These are phyloP conservation scores for Acleris sparsana DNA, from an alignment of 2,888 invertebrate species.

Conservation along the genomic window DNA sequence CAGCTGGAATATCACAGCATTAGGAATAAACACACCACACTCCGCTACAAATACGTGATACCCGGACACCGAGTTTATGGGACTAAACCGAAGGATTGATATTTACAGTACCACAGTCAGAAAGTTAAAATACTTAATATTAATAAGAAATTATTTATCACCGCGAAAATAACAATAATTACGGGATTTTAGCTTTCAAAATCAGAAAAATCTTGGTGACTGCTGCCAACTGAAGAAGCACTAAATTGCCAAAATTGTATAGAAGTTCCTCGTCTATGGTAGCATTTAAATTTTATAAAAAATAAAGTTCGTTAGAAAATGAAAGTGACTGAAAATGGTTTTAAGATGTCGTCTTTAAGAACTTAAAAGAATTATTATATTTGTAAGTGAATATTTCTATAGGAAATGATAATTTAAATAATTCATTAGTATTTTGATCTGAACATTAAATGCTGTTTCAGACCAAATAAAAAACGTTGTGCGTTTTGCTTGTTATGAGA, in stretches of 20 bases:
- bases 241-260: slow-evolving; percentile 71
- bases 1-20: slow-evolving; percentile 70
- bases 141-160: slow-evolving; percentile 37
- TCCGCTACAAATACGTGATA: slow-evolving; percentile 66
- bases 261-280: slow-evolving; percentile 65
- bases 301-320: slow-evolving; percentile 33
- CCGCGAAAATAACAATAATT: slow-evolving; percentile 38
- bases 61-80: slow-evolving; percentile 50
- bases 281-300: slow-evolving; percentile 63
- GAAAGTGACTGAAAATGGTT: not conserved
- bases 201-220: slow-evolving; percentile 68
- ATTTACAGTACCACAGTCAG: slow-evolving; percentile 41
- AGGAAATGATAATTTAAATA: too few relatives aligned
- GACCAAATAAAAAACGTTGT: too few relatives aligned
- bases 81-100: slow-evolving; percentile 40
- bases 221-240: slow-evolving; percentile 75
- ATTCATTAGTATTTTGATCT: too few relatives aligned
- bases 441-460: too few relatives aligned
- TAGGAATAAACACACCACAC: slow-evolving; percentile 72
- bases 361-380: not conserved
- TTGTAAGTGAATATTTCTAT: not conserved
- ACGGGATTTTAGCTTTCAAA: slow-evolving; percentile 61
- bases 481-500: too few relatives aligned
- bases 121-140: slow-evolving; percentile 35
- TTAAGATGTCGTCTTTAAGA: not conserved